These are phyloP conservation scores for Cephalotes varians DNA, from an alignment of 2,888 invertebrate genomes.

Conservation along the genomic window DNA sequence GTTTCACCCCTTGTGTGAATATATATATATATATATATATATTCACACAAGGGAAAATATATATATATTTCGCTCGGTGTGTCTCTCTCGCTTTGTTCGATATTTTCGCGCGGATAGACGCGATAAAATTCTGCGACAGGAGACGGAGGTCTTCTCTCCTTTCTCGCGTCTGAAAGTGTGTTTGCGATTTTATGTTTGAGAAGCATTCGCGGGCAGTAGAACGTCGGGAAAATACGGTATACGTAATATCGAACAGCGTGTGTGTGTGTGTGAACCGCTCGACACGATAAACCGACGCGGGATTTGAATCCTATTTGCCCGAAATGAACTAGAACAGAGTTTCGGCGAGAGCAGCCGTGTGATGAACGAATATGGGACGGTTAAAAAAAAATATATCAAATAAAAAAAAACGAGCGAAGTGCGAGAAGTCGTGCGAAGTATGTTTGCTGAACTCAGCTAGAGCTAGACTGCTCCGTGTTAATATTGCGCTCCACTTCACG, in stretches of 20 bases:
- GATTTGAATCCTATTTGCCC: neutral
- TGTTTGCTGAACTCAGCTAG: neutral
- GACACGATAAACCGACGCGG: constrained; percentile 17
- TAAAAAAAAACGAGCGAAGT: neutral
- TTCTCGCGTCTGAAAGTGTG: neutral
- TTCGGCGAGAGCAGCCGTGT: neutral
- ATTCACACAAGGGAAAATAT: too few relatives aligned
- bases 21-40: constrained; percentile 8
- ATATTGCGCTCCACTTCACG: constrained; percentile 37
- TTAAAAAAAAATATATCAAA: neutral
- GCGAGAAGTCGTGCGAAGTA: neutral
- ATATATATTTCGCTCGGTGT: neutral
- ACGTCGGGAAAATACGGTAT: constrained; percentile 20
- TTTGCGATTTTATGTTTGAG: constrained; percentile 44
- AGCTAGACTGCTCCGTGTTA: constrained; percentile 18
- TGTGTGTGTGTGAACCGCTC: neutral
- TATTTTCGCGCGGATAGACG: constrained; percentile 49
- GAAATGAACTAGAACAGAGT: constrained; percentile 14
- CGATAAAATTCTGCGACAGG: constrained; percentile 23
- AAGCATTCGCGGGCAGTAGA: constrained; percentile 9
- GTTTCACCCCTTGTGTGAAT: constrained; percentile 31
- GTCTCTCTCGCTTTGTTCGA: constrained; percentile 5
- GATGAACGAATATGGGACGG: neutral
- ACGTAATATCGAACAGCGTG: constrained; percentile 6
- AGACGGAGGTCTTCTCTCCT: neutral